Conservation (phyloP, 1,140 invertebrate genomes). For the Eueides isabella region DNA sequence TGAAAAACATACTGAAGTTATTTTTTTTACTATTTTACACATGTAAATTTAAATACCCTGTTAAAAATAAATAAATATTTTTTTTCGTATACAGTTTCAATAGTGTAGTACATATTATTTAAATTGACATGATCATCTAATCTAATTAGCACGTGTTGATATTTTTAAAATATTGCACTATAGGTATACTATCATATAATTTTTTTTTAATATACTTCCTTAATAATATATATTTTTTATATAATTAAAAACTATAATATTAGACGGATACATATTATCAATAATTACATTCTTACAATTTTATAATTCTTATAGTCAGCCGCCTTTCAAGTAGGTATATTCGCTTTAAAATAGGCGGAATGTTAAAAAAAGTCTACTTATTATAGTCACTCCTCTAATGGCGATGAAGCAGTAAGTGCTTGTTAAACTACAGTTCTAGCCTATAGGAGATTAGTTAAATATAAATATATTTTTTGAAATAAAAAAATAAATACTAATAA, state of each 20-base stretch:
- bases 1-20: neutral
- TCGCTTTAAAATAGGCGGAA: neutral
- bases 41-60: conserved; percentile 6
- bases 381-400: neutral
- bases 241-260: neutral
- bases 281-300: no score
- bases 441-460: no score
- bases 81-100: neutral
- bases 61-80: neutral
- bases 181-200: no score
- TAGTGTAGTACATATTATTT: neutral
- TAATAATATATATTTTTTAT: no score
- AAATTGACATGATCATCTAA: neutral
- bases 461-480: no score
- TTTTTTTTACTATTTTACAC: neutral
- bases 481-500: neutral
- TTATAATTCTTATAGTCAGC: no score
- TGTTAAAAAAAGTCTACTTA: neutral
- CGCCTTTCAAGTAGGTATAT: no score
- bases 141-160: no score
- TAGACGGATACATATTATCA: neutral
- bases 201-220: no score
- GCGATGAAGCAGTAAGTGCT: neutral
- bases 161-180: neutral
- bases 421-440: no score